Percentiles rank a stretch among this genome's conserved stretches.
phyloP scores from a whole-genome alignment of 2,113 vertebrate species.

The Apeltes quadracus region DNA sequence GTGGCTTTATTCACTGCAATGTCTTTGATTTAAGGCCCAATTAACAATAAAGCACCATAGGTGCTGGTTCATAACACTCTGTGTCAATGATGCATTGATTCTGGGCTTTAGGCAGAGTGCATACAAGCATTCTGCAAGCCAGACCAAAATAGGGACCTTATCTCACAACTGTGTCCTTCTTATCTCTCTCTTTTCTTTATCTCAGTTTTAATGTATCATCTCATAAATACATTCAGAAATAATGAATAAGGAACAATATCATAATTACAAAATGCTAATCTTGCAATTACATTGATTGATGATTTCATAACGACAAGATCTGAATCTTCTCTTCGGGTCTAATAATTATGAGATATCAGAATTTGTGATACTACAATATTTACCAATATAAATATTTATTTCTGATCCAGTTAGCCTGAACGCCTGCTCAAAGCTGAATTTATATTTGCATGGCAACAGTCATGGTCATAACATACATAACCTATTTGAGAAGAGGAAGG shows the following conservation, averaged over 20 bases:
- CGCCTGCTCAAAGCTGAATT: not conserved
- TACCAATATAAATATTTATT: not conserved
- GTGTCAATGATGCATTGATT: slow-evolving; percentile 45
- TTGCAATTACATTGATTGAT: slow-evolving; percentile 24
- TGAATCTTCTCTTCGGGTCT: slow-evolving; percentile 12
- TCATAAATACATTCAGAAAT: not conserved
- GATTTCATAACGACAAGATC: slow-evolving; percentile 1
- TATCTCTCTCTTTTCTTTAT: not conserved
- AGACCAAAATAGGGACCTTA: not conserved
- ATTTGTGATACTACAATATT: not conserved
- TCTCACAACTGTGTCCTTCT: not conserved
- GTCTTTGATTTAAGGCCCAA: slow-evolving; percentile 75
- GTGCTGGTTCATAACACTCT: slow-evolving; percentile 59
- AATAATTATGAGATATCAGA: slow-evolving; percentile 12
- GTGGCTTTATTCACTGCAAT: slow-evolving; percentile 44
- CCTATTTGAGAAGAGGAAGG: not conserved
- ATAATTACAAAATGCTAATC: slow-evolving; percentile 14
- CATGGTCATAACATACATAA: not conserved
- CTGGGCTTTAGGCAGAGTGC: not conserved
- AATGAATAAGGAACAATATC: slow-evolving; percentile 3
- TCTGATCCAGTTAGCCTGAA: not conserved
- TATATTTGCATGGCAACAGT: not conserved
- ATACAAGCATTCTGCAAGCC: slow-evolving; percentile 4
- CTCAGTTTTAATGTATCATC: not conserved
- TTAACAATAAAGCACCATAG: slow-evolving; percentile 69